These are phyloP conservation scores for Chloromyia formosa DNA, from an alignment of 2,888 invertebrate genomes.

Conservation along the genomic window DNA sequence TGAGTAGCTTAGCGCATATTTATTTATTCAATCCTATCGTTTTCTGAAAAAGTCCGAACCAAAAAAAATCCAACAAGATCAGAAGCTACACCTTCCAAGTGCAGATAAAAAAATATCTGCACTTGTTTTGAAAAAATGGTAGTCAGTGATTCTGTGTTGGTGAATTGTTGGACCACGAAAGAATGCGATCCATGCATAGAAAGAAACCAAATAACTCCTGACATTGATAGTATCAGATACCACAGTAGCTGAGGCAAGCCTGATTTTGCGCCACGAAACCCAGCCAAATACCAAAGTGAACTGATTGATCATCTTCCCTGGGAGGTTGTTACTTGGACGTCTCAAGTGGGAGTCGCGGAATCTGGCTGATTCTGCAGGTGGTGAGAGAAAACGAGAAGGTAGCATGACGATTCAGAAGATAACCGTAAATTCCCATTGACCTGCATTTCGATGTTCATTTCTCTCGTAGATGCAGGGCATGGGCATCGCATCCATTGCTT, in stretches of 20 bases:
- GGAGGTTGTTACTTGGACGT: too few relatives aligned
- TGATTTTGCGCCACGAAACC: neutral
- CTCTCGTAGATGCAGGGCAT: conserved; percentile 5
- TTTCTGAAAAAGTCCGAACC: neutral
- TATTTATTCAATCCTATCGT: too few relatives aligned
- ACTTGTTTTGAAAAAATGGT: neutral
- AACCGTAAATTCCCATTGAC: conserved; percentile 50
- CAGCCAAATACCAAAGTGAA: neutral
- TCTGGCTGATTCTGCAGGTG: neutral
- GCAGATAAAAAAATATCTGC: too few relatives aligned
- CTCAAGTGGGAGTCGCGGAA: conserved; percentile 1
- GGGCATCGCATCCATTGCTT: neutral
- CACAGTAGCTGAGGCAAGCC: neutral
- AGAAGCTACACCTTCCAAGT: neutral
- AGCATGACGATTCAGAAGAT: conserved; percentile 24
- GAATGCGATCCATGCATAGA: conserved; percentile 8
- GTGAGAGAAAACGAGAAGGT: neutral
- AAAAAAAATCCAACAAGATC: neutral
- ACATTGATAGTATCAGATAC: conserved; percentile 33
- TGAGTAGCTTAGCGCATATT: too few relatives aligned
- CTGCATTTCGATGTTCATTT: conserved; percentile 42
- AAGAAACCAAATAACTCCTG: conserved; percentile 17
- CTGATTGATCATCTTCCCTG: conserved; percentile 20
- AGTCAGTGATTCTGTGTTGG: neutral
- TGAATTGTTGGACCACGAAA: neutral